These are phyloP conservation scores for Leptoclinus maculatus DNA, from an alignment of 2,797 vertebrate species.

Conservation along the genomic window DNA sequence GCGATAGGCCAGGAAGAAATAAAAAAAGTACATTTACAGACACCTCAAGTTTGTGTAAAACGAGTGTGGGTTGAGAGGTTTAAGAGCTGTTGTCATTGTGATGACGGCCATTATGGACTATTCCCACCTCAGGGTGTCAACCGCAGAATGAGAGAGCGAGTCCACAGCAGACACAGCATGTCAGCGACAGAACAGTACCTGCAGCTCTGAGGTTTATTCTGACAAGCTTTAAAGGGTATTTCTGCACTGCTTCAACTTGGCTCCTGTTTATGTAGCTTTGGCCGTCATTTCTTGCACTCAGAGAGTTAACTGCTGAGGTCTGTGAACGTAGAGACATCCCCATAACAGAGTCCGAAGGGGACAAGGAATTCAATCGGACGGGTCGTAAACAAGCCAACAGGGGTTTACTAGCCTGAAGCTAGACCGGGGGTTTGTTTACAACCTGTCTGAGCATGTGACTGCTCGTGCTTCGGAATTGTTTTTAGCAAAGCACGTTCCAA, in stretches of 20 bases:
- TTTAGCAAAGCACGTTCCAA: not conserved
- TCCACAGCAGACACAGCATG: not conserved
- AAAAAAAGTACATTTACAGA: conserved; percentile 15
- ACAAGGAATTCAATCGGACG: not conserved
- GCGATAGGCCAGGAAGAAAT: not conserved
- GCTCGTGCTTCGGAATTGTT: not conserved
- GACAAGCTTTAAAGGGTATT: conserved; percentile 1
- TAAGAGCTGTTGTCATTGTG: conserved; percentile 25
- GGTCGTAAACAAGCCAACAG: not conserved
- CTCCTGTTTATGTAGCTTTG: not conserved
- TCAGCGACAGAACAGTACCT: not conserved
- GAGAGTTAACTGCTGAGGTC: not conserved
- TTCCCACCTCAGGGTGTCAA: conserved; percentile 2
- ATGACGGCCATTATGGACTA: conserved; percentile 27
- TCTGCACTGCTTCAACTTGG: not conserved
- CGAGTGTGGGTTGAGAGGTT: conserved; percentile 15
- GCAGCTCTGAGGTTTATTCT: not conserved
- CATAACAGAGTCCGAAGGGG: not conserved
- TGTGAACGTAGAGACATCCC: not conserved
- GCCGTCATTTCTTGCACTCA: not conserved
- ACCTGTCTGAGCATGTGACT: not conserved
- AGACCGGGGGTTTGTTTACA: not conserved
- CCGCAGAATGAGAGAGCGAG: not conserved
- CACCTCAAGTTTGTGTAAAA: conserved; percentile 13
- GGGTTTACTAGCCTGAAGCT: not conserved